These are phyloP conservation scores for Capitella teleta DNA, from an alignment of 1,140 invertebrate genomes.

Conservation along the genomic window DNA sequence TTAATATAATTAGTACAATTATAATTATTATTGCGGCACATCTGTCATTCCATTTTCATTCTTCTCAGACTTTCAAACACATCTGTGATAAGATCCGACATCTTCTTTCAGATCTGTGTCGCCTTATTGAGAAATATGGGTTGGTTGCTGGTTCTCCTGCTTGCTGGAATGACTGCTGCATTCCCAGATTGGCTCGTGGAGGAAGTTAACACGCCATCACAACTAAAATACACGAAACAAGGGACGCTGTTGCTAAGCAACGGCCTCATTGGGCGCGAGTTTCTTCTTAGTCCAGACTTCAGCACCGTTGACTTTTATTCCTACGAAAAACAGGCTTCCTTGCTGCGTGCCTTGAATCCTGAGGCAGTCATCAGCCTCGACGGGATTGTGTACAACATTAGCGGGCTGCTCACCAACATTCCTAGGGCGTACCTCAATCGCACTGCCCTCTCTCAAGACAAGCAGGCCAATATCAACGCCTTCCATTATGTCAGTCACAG, in stretches of 20 bases:
- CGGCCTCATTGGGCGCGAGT: background rate
- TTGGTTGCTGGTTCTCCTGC: too few relatives aligned
- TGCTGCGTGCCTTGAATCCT: slow-evolving; percentile 1
- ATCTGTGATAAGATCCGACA: too few relatives aligned
- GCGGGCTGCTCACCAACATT: background rate
- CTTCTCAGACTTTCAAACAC: too few relatives aligned
- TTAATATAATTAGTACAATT: too few relatives aligned
- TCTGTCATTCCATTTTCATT: too few relatives aligned
- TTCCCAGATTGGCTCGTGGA: slow-evolving; percentile 17
- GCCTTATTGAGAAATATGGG: too few relatives aligned
- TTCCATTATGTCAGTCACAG: slow-evolving; percentile 2
- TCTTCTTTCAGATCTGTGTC: too few relatives aligned
- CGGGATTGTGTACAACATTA: background rate
- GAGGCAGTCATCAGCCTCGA: slow-evolving; percentile 1
- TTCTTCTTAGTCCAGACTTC: slow-evolving; percentile 3
- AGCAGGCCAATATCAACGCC: background rate
- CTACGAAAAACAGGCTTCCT: background rate
- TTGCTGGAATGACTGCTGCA: too few relatives aligned
- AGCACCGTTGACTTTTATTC: slow-evolving; percentile 1
- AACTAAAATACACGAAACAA: background rate
- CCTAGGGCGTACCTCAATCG: slow-evolving; percentile 7
- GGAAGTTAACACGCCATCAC: background rate
- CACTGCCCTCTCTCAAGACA: background rate
- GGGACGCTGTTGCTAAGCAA: background rate
- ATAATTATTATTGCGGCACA: too few relatives aligned